phyloP scores from a whole-genome alignment of 2,113 vertebrate genomes.

The Pteruthius melanotis region DNA sequence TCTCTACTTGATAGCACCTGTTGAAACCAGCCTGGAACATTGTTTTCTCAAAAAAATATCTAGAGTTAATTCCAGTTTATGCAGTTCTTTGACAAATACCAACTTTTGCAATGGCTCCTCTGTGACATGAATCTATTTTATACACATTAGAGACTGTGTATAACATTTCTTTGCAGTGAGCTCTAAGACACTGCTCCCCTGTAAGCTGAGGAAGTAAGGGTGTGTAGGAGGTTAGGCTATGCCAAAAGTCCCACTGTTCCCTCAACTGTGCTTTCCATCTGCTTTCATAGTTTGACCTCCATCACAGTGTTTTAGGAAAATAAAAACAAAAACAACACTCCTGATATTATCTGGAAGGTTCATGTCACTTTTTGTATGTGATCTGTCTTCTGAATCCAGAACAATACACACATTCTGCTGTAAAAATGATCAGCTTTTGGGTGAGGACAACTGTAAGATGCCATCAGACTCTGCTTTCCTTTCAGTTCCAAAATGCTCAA shows the following conservation, averaged over 20 bases:
- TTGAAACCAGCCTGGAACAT: neutral
- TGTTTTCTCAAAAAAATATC: neutral
- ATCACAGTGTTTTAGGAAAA: neutral
- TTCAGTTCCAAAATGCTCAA: neutral
- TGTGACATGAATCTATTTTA: neutral
- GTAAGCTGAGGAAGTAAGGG: neutral
- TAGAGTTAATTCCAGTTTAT: neutral
- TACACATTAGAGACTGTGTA: neutral
- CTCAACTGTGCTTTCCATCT: neutral
- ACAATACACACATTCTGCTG: neutral
- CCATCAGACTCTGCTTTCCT: neutral
- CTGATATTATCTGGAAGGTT: neutral
- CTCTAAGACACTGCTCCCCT: neutral
- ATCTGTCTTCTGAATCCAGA: neutral
- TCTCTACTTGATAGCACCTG: neutral
- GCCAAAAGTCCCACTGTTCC: neutral
- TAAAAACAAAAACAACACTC: neutral
- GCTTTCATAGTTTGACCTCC: neutral
- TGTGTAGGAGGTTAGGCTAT: neutral
- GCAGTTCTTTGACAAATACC: neutral
- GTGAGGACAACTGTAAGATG: neutral
- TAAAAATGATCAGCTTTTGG: neutral
- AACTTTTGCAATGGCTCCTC: neutral
- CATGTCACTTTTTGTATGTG: neutral
- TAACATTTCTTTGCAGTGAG: neutral